Conservation (phyloP, 2,113 vertebrate genomes). For the Tamias sibiricus region DNA sequence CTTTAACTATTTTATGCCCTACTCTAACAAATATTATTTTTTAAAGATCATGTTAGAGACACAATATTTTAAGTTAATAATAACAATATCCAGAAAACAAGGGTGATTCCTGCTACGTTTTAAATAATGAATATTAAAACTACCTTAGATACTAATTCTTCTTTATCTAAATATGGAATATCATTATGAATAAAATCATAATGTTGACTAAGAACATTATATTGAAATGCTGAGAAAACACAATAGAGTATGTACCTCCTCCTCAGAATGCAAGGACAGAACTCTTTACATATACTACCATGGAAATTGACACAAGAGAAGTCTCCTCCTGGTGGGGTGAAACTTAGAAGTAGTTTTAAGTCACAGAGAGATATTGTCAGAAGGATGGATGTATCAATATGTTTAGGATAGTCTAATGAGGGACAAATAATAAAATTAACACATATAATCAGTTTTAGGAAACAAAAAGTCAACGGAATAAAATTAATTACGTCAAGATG, state of each 20-base stretch:
- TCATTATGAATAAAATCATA: neutral
- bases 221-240: neutral
- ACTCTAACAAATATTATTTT: neutral
- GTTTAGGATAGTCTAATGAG: neutral
- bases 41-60: neutral
- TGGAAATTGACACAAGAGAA: fast-evolving
- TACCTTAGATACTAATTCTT: neutral
- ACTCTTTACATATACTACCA: neutral
- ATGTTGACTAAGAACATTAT: neutral
- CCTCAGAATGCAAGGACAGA: neutral
- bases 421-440: neutral
- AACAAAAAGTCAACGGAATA: neutral
- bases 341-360: neutral
- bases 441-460: neutral
- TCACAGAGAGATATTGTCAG: neutral
- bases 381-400: neutral
- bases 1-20: neutral
- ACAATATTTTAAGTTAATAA: neutral
- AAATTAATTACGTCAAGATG: neutral
- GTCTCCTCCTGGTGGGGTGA: neutral
- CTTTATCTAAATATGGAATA: neutral
- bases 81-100: neutral
- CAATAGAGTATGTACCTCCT: neutral
- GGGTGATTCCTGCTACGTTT: neutral
- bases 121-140: neutral